phyloP scores from a whole-genome alignment of 1,140 invertebrate genomes.

The Danaus plexippus region DNA sequence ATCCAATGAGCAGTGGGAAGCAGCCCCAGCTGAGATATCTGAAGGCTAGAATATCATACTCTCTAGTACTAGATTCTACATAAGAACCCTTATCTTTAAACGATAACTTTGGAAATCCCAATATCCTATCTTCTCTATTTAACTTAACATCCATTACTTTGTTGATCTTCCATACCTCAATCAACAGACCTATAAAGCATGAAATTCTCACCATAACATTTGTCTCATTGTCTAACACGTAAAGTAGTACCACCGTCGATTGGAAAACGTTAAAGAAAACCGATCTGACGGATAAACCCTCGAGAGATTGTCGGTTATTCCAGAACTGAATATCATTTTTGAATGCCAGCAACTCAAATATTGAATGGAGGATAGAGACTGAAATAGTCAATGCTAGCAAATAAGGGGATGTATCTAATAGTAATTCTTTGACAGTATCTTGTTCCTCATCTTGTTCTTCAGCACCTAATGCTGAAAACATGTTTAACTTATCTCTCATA shows the following conservation, averaged over 20 bases:
- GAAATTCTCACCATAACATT: constrained; percentile 96
- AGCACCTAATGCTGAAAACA: constrained; percentile 75
- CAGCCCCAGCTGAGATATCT: constrained; percentile 96
- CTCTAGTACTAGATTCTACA: constrained; percentile 93
- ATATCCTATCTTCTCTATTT: constrained; percentile 79
- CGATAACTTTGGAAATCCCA: constrained; percentile 87
- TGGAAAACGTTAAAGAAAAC: constrained; percentile 99
- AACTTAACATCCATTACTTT: constrained; percentile 93
- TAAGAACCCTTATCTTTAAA: constrained; percentile 98
- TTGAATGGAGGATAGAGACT: constrained; percentile 95
- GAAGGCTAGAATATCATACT: constrained; percentile 97
- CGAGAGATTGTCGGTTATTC: constrained; percentile 97
- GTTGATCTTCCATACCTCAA: constrained; percentile 99
- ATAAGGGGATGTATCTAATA: constrained; percentile 98
- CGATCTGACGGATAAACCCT: constrained; percentile 96
- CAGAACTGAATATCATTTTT: constrained; percentile 99
- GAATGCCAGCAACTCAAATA: constrained; percentile 99
- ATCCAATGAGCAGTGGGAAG: constrained; percentile 93
- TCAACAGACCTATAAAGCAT: constrained; percentile 93
- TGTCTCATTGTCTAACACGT: constrained; percentile 98
- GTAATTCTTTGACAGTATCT: constrained; percentile 96
- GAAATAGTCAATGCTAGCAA: constrained; percentile 92
- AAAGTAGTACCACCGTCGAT: constrained; percentile 93
- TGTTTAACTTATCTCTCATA: constrained; percentile 85
- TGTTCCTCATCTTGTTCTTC: constrained; percentile 92